Base-by-base conservation (phyloP, 2,888 invertebrate species). In the Phyllotreta striolata region DNA sequence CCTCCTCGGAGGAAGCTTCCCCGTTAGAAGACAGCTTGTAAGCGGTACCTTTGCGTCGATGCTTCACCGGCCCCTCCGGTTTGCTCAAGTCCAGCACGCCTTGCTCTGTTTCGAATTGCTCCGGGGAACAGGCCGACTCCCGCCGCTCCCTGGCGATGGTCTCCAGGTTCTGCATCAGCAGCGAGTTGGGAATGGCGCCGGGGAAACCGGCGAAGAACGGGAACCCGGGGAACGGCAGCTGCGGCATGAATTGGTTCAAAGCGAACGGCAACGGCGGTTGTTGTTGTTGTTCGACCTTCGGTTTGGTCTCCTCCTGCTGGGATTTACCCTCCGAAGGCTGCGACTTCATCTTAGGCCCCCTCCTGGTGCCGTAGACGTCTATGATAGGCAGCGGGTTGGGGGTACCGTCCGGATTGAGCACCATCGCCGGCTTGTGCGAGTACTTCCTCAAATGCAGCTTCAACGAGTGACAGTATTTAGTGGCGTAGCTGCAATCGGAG, bases 381-480 rank as follows among this genome's bases (percentile, higher is more conserved):
- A 96, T 94, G 10, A 95, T 91, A 0, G 93, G 91, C 40, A 91
- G 80, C 0, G 94, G 93, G 80, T 95, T 95, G 0, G 94, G 93
- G 0, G 93, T 89, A 1, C 96, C 96, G 73, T 96, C 95, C 12
- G 91, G 86, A 74, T 96, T 94, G 9, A 96, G 83, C 0, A 97
- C 95, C 84, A 94, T 90, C 0, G 92, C 95, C 0, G 97, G 96
- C 68, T 88, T 89, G 80, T 99, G 99, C 34, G 86, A 85, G 78
- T 97, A 95, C 79, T 97, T 98, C 43, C 95, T 87, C 44, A 98
- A 84, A 81, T 99, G 99, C 24, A 96, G 84, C 82, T 99, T 99
- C 55, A 99, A 84, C 12, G 96, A 96, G 83, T 99, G 98, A 76
- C 96, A 96, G 79, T 99, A 99, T 79, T 99, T 99, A 14, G 98